phyloP scores from a whole-genome alignment of 2,888 invertebrate genomes.

The Synanthedon formicaeformis region DNA sequence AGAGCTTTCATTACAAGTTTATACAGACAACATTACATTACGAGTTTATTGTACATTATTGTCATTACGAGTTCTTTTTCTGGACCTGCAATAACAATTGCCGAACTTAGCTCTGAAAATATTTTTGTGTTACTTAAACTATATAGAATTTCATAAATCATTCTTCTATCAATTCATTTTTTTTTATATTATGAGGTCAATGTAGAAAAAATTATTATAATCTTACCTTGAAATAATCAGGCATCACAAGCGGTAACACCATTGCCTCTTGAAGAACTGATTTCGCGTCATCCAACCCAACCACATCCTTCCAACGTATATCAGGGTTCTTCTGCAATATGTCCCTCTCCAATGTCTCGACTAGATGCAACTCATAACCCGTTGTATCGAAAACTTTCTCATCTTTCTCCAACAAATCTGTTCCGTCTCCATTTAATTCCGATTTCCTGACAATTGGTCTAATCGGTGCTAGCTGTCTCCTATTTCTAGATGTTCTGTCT shows the following conservation, averaged over 20 bases:
- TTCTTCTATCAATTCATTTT: too few species aligned
- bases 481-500: slow-evolving; percentile 41
- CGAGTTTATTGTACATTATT: too few species aligned
- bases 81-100: too few species aligned
- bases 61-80: too few species aligned
- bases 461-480: slow-evolving; percentile 40
- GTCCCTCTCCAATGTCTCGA: slow-evolving; percentile 86
- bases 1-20: too few species aligned
- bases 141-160: too few species aligned
- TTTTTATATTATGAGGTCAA: too few species aligned
- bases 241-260: slow-evolving; percentile 87
- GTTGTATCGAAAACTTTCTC: slow-evolving; percentile 73
- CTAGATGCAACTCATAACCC: slow-evolving; percentile 81
- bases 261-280: slow-evolving; percentile 87
- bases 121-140: too few species aligned
- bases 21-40: too few species aligned
- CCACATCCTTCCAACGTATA: slow-evolving; percentile 84
- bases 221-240: slow-evolving; percentile 84
- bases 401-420: slow-evolving; percentile 45
- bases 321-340: slow-evolving; percentile 85
- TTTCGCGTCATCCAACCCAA: slow-evolving; percentile 81
- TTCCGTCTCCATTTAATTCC: slow-evolving; percentile 40
- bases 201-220: too few species aligned
- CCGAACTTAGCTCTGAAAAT: too few species aligned
- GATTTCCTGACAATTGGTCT: slow-evolving; percentile 43